Evolutionary conservation across 2,113 vertebrate species (phyloP).

Genomic region (Nothoprocta pentlandii): DNA sequence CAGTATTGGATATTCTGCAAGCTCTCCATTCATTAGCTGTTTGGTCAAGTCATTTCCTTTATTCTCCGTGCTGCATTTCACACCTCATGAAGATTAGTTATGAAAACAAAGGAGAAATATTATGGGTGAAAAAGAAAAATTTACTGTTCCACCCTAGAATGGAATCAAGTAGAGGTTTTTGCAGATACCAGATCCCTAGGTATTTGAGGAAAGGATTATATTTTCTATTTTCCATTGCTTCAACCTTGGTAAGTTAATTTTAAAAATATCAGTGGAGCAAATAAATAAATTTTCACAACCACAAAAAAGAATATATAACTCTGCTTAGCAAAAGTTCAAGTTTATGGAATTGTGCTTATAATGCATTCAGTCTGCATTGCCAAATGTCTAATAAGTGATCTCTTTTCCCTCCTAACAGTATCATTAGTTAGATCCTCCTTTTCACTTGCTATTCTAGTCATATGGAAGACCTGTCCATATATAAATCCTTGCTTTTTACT

Average conservation of each 20-base stretch:
- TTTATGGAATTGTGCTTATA: neutral
- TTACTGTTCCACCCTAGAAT: accelerated
- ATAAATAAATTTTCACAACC: neutral
- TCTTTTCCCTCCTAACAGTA: neutral
- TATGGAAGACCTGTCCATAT: neutral
- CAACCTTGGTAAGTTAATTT: neutral
- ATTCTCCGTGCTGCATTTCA: neutral
- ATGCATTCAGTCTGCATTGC: neutral
- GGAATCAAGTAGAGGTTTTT: neutral
- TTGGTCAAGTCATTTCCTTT: neutral
- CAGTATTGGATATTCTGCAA: neutral
- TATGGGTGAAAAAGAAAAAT: neutral
- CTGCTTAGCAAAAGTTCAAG: neutral
- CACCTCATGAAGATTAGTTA: neutral
- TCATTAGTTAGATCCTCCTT: neutral
- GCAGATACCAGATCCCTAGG: neutral
- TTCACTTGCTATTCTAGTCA: neutral
- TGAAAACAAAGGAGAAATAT: neutral
- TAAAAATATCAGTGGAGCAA: neutral
- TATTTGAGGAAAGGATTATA: neutral
- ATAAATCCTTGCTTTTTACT: neutral
- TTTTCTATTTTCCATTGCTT: neutral
- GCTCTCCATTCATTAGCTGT: neutral
- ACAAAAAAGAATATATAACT: neutral
- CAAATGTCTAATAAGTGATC: neutral